phyloP scores from a whole-genome alignment of 2,113 vertebrate genomes.

The Australoheros scitulus region DNA sequence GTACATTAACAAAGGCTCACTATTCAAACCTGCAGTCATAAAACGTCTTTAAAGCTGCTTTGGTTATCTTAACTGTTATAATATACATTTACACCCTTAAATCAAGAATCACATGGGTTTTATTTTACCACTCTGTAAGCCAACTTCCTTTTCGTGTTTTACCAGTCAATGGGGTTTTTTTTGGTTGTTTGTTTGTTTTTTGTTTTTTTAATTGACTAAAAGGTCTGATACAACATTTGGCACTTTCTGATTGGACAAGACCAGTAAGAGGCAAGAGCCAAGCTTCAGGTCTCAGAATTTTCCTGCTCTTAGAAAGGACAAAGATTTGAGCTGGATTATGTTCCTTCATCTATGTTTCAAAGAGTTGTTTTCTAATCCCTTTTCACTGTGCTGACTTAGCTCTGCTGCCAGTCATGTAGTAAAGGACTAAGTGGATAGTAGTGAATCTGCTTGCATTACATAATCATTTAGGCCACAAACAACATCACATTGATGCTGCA shows the following conservation, averaged over 20 bases:
- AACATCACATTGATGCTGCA: neutral
- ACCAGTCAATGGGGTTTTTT: neutral
- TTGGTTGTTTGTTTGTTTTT: neutral
- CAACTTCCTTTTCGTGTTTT: neutral
- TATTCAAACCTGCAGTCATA: neutral
- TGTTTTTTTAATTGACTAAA: neutral
- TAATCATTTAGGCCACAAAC: neutral
- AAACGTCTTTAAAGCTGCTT: neutral
- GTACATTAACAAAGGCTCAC: neutral
- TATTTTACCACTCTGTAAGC: neutral
- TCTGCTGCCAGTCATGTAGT: conserved; percentile 2
- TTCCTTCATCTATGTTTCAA: conserved; percentile 24
- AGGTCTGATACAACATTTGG: neutral
- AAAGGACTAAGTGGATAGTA: neutral
- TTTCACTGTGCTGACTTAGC: conserved; percentile 32
- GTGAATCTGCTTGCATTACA: conserved; percentile 16
- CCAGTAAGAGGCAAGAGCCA: neutral
- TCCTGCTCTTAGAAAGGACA: neutral
- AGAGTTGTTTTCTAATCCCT: conserved; percentile 55
- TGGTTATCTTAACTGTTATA: neutral
- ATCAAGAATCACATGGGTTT: neutral
- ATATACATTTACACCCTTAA: neutral
- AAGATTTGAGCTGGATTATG: conserved; percentile 33
- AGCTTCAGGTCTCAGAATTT: conserved; percentile 26
- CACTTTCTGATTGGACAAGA: neutral